A percentile compares a stretch with the other conserved stretches of the same genome.
Conservation (phyloP, 1,140 invertebrate genomes). For the Caligus rogercresseyi region DNA sequence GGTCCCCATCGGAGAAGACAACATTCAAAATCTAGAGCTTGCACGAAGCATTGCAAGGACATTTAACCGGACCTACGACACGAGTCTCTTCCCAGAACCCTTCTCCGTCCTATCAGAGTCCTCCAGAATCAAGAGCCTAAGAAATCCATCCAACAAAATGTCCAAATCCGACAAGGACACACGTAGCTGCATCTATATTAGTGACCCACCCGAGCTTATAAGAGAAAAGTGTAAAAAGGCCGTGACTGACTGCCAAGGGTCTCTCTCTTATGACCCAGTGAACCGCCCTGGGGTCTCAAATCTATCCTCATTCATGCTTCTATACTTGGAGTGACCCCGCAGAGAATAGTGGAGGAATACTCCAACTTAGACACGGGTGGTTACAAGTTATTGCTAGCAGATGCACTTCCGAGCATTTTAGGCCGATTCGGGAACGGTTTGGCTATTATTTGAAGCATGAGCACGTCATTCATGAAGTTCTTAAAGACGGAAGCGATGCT, state of each 20-base stretch:
- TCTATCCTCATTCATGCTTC: conserved; percentile 65
- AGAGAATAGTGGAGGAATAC: conserved; percentile 50
- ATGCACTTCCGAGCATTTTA: conserved; percentile 50
- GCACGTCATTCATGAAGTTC: background rate
- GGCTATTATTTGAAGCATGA: conserved; percentile 38
- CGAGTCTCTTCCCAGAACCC: conserved; percentile 42
- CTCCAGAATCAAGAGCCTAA: conserved; percentile 50
- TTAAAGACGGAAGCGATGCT: conserved; percentile 21
- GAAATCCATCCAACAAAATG: conserved; percentile 82
- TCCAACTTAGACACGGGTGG: conserved; percentile 49
- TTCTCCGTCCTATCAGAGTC: conserved; percentile 21
- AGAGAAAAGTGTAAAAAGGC: conserved; percentile 69
- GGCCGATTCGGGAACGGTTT: conserved; percentile 48
- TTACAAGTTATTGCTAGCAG: conserved; percentile 58
- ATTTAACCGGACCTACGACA: conserved; percentile 59
- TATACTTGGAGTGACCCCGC: conserved; percentile 43
- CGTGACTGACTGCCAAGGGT: conserved; percentile 71
- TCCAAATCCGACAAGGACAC: conserved; percentile 72
- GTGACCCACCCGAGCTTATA: conserved; percentile 58
- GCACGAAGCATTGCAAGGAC: conserved; percentile 56
- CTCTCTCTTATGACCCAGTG: conserved; percentile 57
- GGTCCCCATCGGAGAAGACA: conserved; percentile 88
- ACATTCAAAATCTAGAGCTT: conserved; percentile 77
- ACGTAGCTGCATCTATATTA: conserved; percentile 58
- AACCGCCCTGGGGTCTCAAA: conserved; percentile 69